These are phyloP conservation scores for Troides oblongomaculatus DNA, from an alignment of 2,888 invertebrate genomes.

Conservation along the genomic window DNA sequence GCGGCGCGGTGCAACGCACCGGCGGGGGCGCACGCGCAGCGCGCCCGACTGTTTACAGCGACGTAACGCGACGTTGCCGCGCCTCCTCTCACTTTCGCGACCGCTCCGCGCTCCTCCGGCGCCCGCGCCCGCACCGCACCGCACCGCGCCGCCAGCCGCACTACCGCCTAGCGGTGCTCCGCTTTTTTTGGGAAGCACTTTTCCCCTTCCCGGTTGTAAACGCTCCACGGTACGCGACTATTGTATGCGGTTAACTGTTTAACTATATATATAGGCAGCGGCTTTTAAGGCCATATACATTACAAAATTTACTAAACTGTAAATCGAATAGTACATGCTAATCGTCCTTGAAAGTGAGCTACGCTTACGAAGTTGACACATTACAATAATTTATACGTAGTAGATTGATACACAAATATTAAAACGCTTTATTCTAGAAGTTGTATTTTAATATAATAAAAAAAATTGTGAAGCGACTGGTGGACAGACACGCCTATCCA, in stretches of 20 bases:
- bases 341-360: too few species aligned
- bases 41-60: conserved; percentile 75
- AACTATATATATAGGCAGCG: conserved; percentile 30
- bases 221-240: conserved; percentile 52
- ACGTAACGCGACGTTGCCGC: conserved; percentile 75
- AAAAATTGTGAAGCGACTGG: too few species aligned
- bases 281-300: background rate
- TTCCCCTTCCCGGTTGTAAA: conserved; percentile 69
- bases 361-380: too few species aligned
- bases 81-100: conserved; percentile 79
- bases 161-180: conserved; percentile 72
- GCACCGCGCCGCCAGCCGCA: conserved; percentile 50
- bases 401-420: too few species aligned
- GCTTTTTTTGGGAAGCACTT: conserved; percentile 76
- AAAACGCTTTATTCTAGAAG: too few species aligned
- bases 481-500: too few species aligned
- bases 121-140: conserved; percentile 44
- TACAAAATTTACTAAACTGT: too few species aligned
- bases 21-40: conserved; percentile 68
- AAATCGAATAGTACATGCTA: too few species aligned
- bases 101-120: conserved; percentile 51
- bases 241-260: conserved; percentile 57
- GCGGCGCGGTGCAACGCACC: conserved; percentile 62
- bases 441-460: too few species aligned
- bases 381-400: too few species aligned